phyloP scores from a whole-genome alignment of 2,888 invertebrate species.

The Torymus tubicola region DNA sequence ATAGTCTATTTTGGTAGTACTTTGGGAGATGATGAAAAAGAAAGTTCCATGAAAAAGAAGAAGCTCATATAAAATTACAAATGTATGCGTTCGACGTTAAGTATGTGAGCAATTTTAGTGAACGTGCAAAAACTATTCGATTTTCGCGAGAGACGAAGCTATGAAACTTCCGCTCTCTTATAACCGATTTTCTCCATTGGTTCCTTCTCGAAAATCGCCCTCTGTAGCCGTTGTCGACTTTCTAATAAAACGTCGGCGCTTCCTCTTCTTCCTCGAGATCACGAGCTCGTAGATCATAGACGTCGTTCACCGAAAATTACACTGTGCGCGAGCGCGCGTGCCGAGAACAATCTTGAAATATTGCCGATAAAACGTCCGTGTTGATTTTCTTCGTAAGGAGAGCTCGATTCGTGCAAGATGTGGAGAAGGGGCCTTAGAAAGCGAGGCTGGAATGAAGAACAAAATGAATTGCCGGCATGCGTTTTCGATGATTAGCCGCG shows the following conservation, averaged over 20 bases:
- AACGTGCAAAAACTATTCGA: background rate
- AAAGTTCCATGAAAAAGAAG: background rate
- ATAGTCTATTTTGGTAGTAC: conserved; percentile 16
- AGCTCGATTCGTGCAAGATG: background rate
- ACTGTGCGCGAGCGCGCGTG: background rate
- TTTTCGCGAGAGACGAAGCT: background rate
- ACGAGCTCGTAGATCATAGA: conserved; percentile 50
- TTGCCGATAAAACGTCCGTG: conserved; percentile 43
- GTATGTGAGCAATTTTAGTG: background rate
- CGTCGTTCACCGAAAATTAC: conserved; percentile 48
- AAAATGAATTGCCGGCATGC: conserved; percentile 23
- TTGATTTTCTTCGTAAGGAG: conserved; percentile 42
- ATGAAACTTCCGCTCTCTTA: conserved; percentile 24
- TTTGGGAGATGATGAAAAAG: background rate
- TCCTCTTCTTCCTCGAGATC: conserved; percentile 25
- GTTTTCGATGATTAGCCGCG: conserved; percentile 32
- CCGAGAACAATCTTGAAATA: conserved; percentile 43
- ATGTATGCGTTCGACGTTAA: no score
- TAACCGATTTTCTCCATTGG: conserved; percentile 45
- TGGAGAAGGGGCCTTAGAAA: conserved; percentile 35
- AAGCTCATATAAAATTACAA: no score
- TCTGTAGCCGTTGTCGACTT: conserved; percentile 5
- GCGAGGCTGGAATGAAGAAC: conserved; percentile 28
- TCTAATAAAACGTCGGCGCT: conserved; percentile 39
- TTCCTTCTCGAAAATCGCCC: conserved; percentile 35